phyloP scores from a whole-genome alignment of 2,888 invertebrate genomes.

The Drosophila borealis region DNA sequence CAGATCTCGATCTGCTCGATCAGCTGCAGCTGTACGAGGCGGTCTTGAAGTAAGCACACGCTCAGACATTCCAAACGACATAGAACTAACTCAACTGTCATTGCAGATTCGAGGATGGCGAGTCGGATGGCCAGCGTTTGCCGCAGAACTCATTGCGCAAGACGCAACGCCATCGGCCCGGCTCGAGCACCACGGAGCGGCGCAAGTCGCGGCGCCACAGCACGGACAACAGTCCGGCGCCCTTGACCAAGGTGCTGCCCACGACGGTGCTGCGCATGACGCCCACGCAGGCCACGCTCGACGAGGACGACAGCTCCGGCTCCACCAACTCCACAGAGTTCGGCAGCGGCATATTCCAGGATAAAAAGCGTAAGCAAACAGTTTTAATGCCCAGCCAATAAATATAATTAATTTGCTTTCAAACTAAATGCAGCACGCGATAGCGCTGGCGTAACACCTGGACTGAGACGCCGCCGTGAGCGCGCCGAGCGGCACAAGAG shows the following conservation, averaged over 20 bases:
- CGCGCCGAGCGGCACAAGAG: constrained; percentile 93
- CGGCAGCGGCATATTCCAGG: constrained; percentile 80
- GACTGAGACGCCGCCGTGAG: constrained; percentile 91
- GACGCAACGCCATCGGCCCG: constrained; percentile 89
- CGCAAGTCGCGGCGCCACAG: constrained; percentile 92
- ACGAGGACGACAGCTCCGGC: constrained; percentile 86
- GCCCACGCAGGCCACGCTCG: constrained; percentile 81
- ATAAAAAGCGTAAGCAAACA: constrained; percentile 77
- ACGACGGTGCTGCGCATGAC: constrained; percentile 80
- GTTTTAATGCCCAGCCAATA: background rate
- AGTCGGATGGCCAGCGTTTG: constrained; percentile 86
- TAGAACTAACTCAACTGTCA: constrained; percentile 70
- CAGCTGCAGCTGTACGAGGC: constrained; percentile 98
- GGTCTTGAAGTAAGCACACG: constrained; percentile 90
- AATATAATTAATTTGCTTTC: background rate
- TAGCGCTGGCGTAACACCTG: constrained; percentile 91
- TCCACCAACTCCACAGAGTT: constrained; percentile 85
- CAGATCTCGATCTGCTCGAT: constrained; percentile 95
- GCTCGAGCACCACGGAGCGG: constrained; percentile 88
- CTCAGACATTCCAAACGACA: constrained; percentile 76
- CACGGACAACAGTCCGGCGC: constrained; percentile 88
- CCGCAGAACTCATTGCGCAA: constrained; percentile 90
- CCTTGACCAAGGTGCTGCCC: constrained; percentile 77
- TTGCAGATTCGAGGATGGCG: constrained; percentile 86
- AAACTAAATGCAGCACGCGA: constrained; percentile 57